Conservation (phyloP, 2,113 vertebrate species). For the Tetrax tetrax region DNA sequence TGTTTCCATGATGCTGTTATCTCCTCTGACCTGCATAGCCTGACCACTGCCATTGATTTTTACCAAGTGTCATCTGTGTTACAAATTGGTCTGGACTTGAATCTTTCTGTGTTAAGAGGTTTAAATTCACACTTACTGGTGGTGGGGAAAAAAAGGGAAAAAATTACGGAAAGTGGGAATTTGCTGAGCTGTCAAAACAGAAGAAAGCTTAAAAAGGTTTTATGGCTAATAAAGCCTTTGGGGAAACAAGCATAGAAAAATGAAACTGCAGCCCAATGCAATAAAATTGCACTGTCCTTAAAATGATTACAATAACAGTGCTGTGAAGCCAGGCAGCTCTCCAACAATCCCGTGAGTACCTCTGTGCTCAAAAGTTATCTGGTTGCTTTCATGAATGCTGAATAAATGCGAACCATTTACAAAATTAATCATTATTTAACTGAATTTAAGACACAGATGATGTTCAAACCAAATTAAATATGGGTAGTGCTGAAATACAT, state of each 20-base stretch:
- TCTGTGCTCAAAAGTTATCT: neutral
- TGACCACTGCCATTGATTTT: slow-evolving; percentile 65
- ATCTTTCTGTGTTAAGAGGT: slow-evolving; percentile 57
- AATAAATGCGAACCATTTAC: neutral
- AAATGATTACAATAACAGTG: neutral
- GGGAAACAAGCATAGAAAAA: slow-evolving; percentile 17
- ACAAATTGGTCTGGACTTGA: slow-evolving; percentile 63
- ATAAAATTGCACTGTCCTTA: slow-evolving; percentile 27
- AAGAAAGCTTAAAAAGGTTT: slow-evolving; percentile 46
- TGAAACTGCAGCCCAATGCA: neutral
- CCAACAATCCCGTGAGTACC: neutral
- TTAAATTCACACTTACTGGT: slow-evolving; percentile 61
- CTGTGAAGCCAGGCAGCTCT: neutral
- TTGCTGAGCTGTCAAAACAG: slow-evolving; percentile 51
- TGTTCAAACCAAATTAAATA: neutral
- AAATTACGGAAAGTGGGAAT: slow-evolving; percentile 19
- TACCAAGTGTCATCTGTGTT: slow-evolving; percentile 56
- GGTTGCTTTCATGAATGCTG: neutral
- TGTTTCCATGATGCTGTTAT: slow-evolving; percentile 53
- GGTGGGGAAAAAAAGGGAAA: neutral
- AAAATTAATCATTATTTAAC: neutral
- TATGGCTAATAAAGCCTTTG: slow-evolving; percentile 44
- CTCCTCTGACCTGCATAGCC: slow-evolving; percentile 59
- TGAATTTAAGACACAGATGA: neutral
- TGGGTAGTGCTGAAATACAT: neutral